A percentile compares a stretch with the other conserved stretches of the same genome.
Conservation (phyloP, 2,113 vertebrate genomes). For the Barbus barbus region DNA sequence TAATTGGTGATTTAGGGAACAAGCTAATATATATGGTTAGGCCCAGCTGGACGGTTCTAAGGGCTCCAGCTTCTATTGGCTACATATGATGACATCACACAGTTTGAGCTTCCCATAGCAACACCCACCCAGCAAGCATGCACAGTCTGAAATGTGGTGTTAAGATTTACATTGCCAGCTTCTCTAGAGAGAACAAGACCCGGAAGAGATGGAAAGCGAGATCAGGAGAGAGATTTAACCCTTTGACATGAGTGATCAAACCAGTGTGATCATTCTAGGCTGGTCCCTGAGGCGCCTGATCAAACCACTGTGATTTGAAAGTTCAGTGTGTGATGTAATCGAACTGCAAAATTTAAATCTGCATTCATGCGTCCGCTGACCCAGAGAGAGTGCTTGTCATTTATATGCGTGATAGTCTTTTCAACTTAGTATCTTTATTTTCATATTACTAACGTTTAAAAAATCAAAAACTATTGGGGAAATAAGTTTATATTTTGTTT, state of each 20-base stretch:
- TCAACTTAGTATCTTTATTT: not conserved
- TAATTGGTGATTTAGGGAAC: constrained; percentile 42
- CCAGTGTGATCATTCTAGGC: not conserved
- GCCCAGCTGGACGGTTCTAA: not conserved
- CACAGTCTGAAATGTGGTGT: not conserved
- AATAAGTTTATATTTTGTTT: not conserved
- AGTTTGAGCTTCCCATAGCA: not conserved
- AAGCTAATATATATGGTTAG: not conserved
- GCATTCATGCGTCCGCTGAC: not conserved
- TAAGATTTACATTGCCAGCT: not conserved
- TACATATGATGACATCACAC: not conserved
- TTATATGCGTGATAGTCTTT: not conserved
- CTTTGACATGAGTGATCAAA: constrained; percentile 28
- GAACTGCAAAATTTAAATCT: constrained; percentile 1
- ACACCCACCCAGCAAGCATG: not conserved
- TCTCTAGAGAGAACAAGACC: not conserved
- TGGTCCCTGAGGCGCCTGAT: constrained; percentile 10
- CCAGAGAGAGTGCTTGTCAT: not conserved
- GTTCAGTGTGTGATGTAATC: not conserved
- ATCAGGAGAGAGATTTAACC: constrained; percentile 21
- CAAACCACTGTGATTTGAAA: not conserved
- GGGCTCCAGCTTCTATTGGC: not conserved
- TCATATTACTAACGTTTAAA: not conserved
- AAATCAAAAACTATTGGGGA: not conserved
- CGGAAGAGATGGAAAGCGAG: not conserved